Evolutionary conservation across 2,113 vertebrate genomes (phyloP).

Genomic region (Sciurus niger): DNA sequence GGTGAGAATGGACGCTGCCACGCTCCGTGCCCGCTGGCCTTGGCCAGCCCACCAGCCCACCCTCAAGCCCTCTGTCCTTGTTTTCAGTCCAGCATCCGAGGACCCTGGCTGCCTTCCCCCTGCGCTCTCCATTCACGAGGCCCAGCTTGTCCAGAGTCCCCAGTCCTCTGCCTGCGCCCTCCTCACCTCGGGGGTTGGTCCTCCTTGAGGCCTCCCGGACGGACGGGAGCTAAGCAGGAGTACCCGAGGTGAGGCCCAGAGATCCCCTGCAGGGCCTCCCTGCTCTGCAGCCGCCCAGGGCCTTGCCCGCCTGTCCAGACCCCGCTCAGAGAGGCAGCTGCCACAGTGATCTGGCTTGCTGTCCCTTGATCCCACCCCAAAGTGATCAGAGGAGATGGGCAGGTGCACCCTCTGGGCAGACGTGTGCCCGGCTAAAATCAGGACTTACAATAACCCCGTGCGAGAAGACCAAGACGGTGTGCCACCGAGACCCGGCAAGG

Average conservation of each 20-base stretch:
- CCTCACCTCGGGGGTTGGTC: too few relatives aligned
- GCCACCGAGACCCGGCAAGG: fast-evolving
- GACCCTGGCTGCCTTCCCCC: fast-evolving
- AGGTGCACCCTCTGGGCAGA: not conserved
- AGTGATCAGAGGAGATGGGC: not conserved
- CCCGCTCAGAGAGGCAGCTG: not conserved
- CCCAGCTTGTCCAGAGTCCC: too few relatives aligned
- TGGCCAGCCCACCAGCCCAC: fast-evolving
- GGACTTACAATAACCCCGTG: fast-evolving
- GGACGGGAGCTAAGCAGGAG: fast-evolving
- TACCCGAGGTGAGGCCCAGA: fast-evolving
- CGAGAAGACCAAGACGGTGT: not conserved
- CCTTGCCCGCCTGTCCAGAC: fast-evolving
- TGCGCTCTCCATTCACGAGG: fast-evolving
- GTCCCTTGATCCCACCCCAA: not conserved
- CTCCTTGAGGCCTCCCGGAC: not conserved
- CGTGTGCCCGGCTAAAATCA: not conserved
- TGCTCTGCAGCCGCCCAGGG: fast-evolving
- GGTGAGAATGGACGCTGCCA: not conserved
- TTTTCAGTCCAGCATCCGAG: fast-evolving
- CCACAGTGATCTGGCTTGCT: fast-evolving
- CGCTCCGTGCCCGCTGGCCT: fast-evolving
- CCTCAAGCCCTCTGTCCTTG: too few relatives aligned
- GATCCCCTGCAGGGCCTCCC: fast-evolving
- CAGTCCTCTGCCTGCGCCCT: not conserved